Base-by-base conservation (phyloP, 2,797 vertebrate genomes). In the Neomorphus geoffroyi region DNA sequence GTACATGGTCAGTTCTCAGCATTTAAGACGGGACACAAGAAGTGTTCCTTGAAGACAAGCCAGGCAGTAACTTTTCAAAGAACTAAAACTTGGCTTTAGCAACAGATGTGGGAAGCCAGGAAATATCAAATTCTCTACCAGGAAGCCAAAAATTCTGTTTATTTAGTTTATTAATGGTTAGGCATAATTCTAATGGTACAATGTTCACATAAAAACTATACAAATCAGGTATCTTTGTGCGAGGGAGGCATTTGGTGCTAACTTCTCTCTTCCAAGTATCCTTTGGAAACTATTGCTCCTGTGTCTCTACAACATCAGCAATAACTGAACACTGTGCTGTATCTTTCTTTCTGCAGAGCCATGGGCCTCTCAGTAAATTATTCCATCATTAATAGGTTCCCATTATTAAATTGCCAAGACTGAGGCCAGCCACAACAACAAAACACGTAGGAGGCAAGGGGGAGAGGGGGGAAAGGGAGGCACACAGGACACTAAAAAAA, bases 151-250 rank as follows among this genome's bases (percentile, higher is more conserved):
- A 93, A 71, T 27, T 71, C 50, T 92, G 90, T 95, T 96, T 90
- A 93, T 95, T 96, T 80, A 86, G 94, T 96, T 89, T 86, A 93
- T 95, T 91, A 96, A 94, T 88, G 45, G 37, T 77, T 85, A 95
- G 65, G 65, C 72, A 75, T 61, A 26, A 91, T 74, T 88, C 73
- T 96, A 93, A 91, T 71, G 58, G 69, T 92, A 87, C 41, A 93
- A 27, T 56, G 24, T 74, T 96, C 24, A 33, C 70, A 93, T 71
- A 74, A 94, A 80, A 78, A 43, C 18, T 61, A 82, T 13, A 92
- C 72, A 94, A 60, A 94, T 92, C 79, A 92, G 26, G 57, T 45
- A 75, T 54, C 84, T 88, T 89, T 94, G 54, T 51, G 22, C 50
- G 54, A 83, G 16, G 37, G 43, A 94, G 58, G 45, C 24, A 75